A percentile compares a stretch with the other conserved stretches of the same genome.
These are phyloP conservation scores for Lucifuga dentata DNA, from an alignment of 2,113 vertebrate genomes.

Conservation along the genomic window DNA sequence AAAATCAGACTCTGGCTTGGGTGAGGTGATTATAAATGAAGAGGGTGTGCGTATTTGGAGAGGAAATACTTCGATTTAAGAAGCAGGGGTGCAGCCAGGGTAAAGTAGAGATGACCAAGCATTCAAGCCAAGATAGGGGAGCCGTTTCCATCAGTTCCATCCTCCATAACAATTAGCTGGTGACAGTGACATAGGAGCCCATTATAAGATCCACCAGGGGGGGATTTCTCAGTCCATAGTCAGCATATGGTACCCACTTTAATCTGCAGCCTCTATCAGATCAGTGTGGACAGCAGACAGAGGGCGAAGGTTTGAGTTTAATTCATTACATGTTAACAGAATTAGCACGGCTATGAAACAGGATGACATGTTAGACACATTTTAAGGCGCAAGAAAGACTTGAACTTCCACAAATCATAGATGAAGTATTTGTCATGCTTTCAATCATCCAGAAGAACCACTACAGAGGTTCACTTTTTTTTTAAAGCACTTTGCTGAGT, in stretches of 20 bases:
- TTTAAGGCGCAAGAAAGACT: not conserved
- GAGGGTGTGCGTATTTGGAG: not conserved
- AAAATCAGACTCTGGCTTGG: not conserved
- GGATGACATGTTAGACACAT: not conserved
- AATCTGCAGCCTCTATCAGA: constrained; percentile 59
- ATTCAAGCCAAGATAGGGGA: constrained; percentile 37
- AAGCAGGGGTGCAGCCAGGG: too few relatives aligned
- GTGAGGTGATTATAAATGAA: not conserved
- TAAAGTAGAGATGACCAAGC: constrained; percentile 34
- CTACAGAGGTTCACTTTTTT: not conserved
- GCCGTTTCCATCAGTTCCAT: constrained; percentile 25
- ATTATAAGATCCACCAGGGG: constrained; percentile 49
- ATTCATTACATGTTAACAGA: not conserved
- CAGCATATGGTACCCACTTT: constrained; percentile 63
- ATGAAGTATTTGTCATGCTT: constrained; percentile 5
- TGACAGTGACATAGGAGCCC: constrained; percentile 64
- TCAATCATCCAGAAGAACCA: constrained; percentile 58
- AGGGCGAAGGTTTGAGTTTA: constrained; percentile 29
- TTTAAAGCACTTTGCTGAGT: constrained; percentile 35
- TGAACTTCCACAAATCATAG: not conserved
- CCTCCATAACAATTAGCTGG: constrained; percentile 52
- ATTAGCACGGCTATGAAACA: too few relatives aligned
- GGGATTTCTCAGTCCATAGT: constrained; percentile 10
- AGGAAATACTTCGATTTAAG: constrained; percentile 5
- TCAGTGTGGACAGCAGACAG: constrained; percentile 26